Base-by-base conservation (phyloP, 2,797 vertebrate genomes). In the Muscicapa striata region DNA sequence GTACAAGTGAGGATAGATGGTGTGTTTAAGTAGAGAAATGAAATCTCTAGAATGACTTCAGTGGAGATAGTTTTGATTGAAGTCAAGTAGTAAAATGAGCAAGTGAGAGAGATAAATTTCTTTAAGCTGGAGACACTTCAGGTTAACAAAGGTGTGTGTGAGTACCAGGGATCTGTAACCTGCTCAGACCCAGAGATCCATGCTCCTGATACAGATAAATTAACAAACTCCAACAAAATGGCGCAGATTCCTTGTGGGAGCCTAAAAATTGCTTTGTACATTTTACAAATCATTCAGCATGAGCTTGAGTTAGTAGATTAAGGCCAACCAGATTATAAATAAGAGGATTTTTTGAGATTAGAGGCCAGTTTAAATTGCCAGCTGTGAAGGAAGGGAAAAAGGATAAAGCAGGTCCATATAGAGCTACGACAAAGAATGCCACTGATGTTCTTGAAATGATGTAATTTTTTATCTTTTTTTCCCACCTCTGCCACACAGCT, bases 1-100 rank as follows among this genome's bases (percentile, higher is more conserved):
- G 89, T 82, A 79, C 74, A 40, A 94, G 89, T 84, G 89, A 96
- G 93, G 89, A 96, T 96, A 90, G 95, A 96, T 94, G 89, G 93
- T 93, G 77, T 91, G 77, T 94, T 94, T 96, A 96, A 96, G 95
- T 29, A 84, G 85, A 94, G 93, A 93, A 94, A 96, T 96, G 94
- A 95, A 96, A 95, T 96, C 94, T 95, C 67, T 76, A 90, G 95
- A 88, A 91, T 94, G 55, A 95, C 80, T 96, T 93, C 92, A 93
- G 87, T 84, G 85, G 67, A 94, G 92, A 86, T 90, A 64, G 94
- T 94, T 94, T 90, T 96, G 95, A 96, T 91, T 95, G 95, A 96
- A 95, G 94, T 91, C 66, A 78, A 95, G 92, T 77, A 88, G 73
- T 96, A 96, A 96, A 96, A 91, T 86, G 89, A 94, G 74, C 76